Percentiles rank a stretch among this genome's conserved stretches.
These are phyloP conservation scores for Erpobdella octoculata DNA, from an alignment of 2,888 invertebrate genomes.

Conservation along the genomic window DNA sequence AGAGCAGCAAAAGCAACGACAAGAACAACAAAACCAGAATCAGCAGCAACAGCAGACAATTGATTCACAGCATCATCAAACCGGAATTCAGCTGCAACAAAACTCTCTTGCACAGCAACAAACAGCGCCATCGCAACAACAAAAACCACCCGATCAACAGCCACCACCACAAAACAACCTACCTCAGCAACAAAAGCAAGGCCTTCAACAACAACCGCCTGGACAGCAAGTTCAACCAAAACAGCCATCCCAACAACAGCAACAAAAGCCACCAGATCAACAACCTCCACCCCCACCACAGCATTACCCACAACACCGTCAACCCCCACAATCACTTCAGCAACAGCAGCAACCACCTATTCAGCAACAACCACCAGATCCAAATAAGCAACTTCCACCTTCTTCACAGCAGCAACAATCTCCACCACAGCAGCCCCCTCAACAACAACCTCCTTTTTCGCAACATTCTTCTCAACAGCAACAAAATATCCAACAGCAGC, in stretches of 20 bases:
- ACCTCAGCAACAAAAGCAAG: neutral
- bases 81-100: conserved; percentile 20
- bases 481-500: conserved; percentile 10
- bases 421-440: neutral
- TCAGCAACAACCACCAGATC: conserved; percentile 27
- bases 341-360: neutral
- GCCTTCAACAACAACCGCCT: neutral
- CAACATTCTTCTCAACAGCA: conserved; percentile 18
- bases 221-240: conserved; percentile 18
- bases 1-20: conserved; percentile 27
- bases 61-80: conserved; percentile 21
- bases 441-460: neutral
- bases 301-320: neutral
- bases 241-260: conserved; percentile 18
- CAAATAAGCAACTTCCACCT: conserved; percentile 11
- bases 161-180: neutral
- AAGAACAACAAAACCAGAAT: conserved; percentile 18
- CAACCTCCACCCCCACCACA: neutral
- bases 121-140: conserved; percentile 24
- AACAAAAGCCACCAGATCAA: conserved; percentile 14
- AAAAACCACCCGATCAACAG: conserved; percentile 13
- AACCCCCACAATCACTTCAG: neutral
- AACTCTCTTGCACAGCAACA: conserved; percentile 27
- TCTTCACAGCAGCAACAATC: neutral
- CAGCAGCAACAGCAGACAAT: conserved; percentile 29